Evolutionary conservation across 2,888 invertebrate species (phyloP).

Genomic region (Alviniconcha strummeri): DNA sequence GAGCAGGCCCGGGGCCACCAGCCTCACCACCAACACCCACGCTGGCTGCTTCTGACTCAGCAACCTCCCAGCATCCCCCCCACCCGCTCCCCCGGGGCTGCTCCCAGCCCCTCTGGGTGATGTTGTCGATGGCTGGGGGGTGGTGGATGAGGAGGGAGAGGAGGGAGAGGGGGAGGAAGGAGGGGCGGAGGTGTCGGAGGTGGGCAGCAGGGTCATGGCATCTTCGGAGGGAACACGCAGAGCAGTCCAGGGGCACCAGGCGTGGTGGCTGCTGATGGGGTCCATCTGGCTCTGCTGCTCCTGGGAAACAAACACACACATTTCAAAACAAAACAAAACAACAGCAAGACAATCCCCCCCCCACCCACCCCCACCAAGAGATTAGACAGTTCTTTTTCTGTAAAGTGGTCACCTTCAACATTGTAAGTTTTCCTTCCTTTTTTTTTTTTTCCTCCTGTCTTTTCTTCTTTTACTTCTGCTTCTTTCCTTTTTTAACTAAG

Average conservation of each 20-base stretch:
- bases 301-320: constrained; percentile 30
- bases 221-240: neutral
- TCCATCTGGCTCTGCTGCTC: constrained; percentile 54
- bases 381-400: too few species aligned
- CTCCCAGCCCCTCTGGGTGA: neutral
- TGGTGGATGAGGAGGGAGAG: neutral
- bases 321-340: too few species aligned
- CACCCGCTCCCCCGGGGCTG: neutral
- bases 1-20: constrained; percentile 41
- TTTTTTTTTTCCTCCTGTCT: too few species aligned
- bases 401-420: too few species aligned
- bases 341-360: too few species aligned
- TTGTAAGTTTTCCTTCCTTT: too few species aligned
- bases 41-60: constrained; percentile 33
- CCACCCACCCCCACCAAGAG: too few species aligned
- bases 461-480: too few species aligned
- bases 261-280: constrained; percentile 60
- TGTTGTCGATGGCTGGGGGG: neutral
- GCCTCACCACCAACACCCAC: constrained; percentile 39
- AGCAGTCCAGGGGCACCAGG: constrained; percentile 66
- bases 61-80: constrained; percentile 4
- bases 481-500: too few species aligned
- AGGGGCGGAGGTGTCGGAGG: neutral
- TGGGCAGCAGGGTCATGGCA: constrained; percentile 24
- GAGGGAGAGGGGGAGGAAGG: neutral